Percentiles rank a stretch among this genome's conserved stretches.
Conservation (phyloP, 2,113 vertebrate genomes). For the Chaetorhynchus papuensis region DNA sequence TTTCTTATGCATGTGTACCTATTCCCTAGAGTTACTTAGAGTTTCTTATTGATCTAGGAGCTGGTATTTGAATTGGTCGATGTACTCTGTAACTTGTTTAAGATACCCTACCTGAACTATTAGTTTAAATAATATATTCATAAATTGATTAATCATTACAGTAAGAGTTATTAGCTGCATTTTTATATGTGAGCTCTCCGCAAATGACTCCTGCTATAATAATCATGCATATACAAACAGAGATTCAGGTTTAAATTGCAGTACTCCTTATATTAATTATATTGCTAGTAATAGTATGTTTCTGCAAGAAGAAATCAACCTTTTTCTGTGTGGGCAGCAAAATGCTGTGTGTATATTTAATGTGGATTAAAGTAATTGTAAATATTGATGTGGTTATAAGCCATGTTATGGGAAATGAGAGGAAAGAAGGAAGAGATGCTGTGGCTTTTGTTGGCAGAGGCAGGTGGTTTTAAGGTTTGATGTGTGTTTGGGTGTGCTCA, state of each 20-base stretch:
- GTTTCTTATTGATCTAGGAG: constrained; percentile 87
- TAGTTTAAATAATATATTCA: constrained; percentile 98
- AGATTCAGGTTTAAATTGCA: constrained; percentile 62
- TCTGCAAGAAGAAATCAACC: constrained; percentile 9
- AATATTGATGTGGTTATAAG: not conserved
- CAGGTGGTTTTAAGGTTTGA: not conserved
- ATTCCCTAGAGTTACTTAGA: constrained; percentile 85
- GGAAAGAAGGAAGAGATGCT: not conserved
- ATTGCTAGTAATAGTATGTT: not conserved
- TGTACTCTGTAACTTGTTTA: constrained; percentile 88
- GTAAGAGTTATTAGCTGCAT: constrained; percentile 92
- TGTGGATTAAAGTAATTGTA: not conserved
- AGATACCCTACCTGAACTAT: constrained; percentile 92
- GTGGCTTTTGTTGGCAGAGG: not conserved
- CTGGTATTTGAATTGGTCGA: constrained; percentile 91
- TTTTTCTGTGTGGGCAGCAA: constrained; percentile 5
- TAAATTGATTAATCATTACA: constrained; percentile 97
- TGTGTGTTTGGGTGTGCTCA: not conserved
- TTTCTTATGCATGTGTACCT: constrained; percentile 68
- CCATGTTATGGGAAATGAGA: not conserved
- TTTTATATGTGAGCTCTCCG: constrained; percentile 78
- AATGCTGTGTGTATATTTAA: not conserved
- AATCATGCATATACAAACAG: constrained; percentile 70
- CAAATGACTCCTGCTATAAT: constrained; percentile 69
- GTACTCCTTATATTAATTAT: constrained; percentile 12